Conservation (phyloP, 2,797 vertebrate species). For the Scomberomorus guttatus region DNA sequence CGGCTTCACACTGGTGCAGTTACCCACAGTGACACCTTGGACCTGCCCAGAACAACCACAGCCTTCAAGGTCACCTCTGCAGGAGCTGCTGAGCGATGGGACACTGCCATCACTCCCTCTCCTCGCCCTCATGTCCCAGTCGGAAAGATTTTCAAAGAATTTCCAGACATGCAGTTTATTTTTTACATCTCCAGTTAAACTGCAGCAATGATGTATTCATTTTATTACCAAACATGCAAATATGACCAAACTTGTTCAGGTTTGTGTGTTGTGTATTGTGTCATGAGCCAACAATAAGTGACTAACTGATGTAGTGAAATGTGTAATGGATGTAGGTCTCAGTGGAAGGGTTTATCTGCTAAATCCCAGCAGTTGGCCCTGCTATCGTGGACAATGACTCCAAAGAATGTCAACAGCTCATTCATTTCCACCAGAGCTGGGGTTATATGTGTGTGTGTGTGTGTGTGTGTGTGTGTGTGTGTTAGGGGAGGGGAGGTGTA, state of each 20-base stretch:
- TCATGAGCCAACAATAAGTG: constrained; percentile 33
- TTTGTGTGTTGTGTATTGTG: background rate
- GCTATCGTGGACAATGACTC: constrained; percentile 92
- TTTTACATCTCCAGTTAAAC: background rate
- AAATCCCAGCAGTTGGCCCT: constrained; percentile 90
- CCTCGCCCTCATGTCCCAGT: background rate
- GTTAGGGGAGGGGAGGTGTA: constrained; percentile 80
- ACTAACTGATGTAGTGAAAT: constrained; percentile 87
- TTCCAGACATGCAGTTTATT: background rate
- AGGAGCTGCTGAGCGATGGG: background rate
- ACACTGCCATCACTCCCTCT: background rate
- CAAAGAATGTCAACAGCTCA: constrained; percentile 97
- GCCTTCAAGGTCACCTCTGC: constrained; percentile 47
- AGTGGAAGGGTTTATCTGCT: constrained; percentile 90
- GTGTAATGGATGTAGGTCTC: constrained; percentile 87
- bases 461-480: constrained; percentile 17
- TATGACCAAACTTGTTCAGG: background rate
- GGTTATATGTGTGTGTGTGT: constrained; percentile 17
- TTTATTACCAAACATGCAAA: background rate
- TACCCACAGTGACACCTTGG: constrained; percentile 25
- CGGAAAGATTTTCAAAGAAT: background rate
- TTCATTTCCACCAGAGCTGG: constrained; percentile 83
- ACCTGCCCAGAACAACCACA: constrained; percentile 23
- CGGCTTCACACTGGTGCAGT: background rate
- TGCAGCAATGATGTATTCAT: rapidly evolving